Evolutionary conservation across 2,888 invertebrate species (phyloP).

Genomic region (Macrosiphum euphorbiae): DNA sequence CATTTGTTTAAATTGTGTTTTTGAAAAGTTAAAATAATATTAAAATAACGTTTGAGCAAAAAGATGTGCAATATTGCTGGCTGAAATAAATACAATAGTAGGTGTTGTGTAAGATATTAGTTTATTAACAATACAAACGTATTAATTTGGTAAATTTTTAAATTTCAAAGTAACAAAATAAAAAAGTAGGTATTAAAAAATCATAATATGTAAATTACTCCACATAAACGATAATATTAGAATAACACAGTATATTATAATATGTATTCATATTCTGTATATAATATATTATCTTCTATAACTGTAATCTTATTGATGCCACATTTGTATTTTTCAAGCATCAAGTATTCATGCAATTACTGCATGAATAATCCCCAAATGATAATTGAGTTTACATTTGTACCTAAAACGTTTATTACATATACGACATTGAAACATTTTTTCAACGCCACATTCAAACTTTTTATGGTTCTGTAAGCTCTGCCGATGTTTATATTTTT

Average conservation of each 20-base stretch:
- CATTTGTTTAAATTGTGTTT: background rate
- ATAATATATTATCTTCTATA: background rate
- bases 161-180: background rate
- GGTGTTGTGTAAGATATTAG: background rate
- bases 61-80: background rate
- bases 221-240: background rate
- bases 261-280: background rate
- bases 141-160: background rate
- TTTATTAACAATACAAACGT: background rate
- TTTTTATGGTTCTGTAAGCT: conserved; percentile 46
- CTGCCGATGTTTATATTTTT: conserved; percentile 30
- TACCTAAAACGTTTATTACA: conserved; percentile 54
- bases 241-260: background rate
- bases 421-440: conserved; percentile 58
- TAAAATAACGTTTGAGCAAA: background rate
- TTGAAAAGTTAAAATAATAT: background rate
- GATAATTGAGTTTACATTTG: conserved; percentile 54
- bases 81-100: background rate
- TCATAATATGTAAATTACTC: background rate
- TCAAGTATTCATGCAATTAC: background rate
- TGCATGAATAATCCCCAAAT: conserved; percentile 55
- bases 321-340: background rate
- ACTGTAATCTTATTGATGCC: background rate
- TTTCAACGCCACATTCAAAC: conserved; percentile 48
- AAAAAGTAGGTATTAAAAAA: background rate